Percentiles rank a stretch among this genome's conserved stretches.
Conservation (phyloP, 2,797 vertebrate genomes). For the Chromis chromis region DNA sequence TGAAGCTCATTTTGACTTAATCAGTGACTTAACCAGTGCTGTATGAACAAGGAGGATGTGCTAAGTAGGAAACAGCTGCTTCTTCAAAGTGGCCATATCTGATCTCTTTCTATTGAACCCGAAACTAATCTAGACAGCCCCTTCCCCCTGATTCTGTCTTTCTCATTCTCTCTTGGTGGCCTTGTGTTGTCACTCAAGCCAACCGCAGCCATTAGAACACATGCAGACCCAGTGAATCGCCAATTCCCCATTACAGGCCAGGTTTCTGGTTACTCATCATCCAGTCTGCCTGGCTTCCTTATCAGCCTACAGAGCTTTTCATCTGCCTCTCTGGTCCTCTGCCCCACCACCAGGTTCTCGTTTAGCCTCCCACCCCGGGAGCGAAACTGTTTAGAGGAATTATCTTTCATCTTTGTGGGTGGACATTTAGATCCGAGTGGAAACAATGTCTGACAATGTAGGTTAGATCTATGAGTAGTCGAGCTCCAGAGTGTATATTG, state of each 20-base stretch:
- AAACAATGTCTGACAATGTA: conserved; percentile 44
- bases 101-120: background rate
- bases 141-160: conserved; percentile 13
- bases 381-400: conserved; percentile 65
- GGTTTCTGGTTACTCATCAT: conserved; percentile 73
- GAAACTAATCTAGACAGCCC: background rate
- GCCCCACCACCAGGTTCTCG: conserved; percentile 68
- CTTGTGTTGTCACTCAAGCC: conserved; percentile 34
- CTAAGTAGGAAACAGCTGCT: background rate
- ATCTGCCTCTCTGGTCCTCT: conserved; percentile 74
- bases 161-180: conserved; percentile 47
- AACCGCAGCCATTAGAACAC: conserved; percentile 28
- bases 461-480: conserved; percentile 18
- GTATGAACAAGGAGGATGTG: background rate
- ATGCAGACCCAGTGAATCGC: conserved; percentile 39
- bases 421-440: conserved; percentile 55
- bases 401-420: conserved; percentile 73
- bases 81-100: conserved; percentile 15
- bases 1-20: background rate
- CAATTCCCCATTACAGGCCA: conserved; percentile 57
- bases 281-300: conserved; percentile 77
- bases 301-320: conserved; percentile 77
- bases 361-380: conserved; percentile 69
- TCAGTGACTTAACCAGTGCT: background rate
- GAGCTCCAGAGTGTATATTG: background rate